Evolutionary conservation across 2,797 vertebrate genomes (phyloP).

Genomic region (Eidolon dupreanum): DNA sequence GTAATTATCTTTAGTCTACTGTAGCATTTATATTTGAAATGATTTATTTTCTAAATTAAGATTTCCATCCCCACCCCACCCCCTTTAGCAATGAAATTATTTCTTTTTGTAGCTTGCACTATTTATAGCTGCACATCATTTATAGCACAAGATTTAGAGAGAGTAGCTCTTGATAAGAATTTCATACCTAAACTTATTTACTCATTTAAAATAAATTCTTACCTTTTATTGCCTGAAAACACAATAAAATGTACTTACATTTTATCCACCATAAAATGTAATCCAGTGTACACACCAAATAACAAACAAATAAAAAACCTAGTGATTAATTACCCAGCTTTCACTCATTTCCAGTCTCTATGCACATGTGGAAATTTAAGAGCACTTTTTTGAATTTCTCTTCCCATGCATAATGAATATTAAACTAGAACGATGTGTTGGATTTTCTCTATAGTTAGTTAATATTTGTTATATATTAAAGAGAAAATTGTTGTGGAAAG

Average conservation of each 20-base stretch:
- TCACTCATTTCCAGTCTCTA: neutral
- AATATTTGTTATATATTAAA: neutral
- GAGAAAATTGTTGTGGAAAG: neutral
- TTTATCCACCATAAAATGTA: neutral
- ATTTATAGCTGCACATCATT: neutral
- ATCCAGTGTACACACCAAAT: neutral
- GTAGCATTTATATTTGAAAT: neutral
- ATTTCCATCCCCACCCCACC: no score
- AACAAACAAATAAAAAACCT: neutral
- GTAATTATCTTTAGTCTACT: neutral
- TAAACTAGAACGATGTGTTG: neutral
- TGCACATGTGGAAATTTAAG: neutral
- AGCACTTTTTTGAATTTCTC: neutral
- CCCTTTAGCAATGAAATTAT: no score
- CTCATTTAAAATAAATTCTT: constrained; percentile 2
- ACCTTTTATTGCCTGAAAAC: neutral
- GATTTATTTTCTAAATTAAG: neutral
- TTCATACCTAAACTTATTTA: neutral
- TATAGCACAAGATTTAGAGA: neutral
- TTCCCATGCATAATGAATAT: neutral
- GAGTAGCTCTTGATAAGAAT: neutral
- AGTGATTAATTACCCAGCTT: neutral
- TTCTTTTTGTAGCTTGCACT: neutral
- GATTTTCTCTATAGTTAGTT: neutral
- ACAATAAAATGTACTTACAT: no score